Conservation (phyloP, 2,113 vertebrate species). For the Saimiri boliviensis region DNA sequence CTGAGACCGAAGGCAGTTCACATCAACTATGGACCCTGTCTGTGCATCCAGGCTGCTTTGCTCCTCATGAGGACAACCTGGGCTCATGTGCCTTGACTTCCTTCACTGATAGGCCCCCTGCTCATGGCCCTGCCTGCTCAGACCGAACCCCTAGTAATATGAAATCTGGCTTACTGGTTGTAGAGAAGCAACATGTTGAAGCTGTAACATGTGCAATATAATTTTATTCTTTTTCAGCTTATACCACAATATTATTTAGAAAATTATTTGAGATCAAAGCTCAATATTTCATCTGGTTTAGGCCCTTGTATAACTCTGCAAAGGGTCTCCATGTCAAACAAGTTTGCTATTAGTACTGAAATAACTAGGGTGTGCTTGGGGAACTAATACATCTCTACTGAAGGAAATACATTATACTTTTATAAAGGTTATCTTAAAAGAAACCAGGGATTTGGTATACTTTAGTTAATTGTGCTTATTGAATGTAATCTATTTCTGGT, state of each 20-base stretch:
- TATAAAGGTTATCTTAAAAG: not conserved
- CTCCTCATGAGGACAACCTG: not conserved
- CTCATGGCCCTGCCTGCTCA: not conserved
- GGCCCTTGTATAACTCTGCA: not conserved
- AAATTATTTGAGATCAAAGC: slow-evolving; percentile 19
- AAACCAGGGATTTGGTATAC: not conserved
- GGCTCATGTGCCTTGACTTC: not conserved
- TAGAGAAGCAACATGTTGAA: not conserved
- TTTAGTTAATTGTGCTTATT: not conserved
- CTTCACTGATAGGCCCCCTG: not conserved
- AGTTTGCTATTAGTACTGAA: not conserved
- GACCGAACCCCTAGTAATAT: not conserved
- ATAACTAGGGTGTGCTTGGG: not conserved
- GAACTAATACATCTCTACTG: not conserved
- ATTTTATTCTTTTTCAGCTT: not conserved
- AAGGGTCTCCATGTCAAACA: not conserved
- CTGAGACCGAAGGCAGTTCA: not conserved
- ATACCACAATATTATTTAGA: slow-evolving; percentile 12
- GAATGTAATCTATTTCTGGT: not conserved
- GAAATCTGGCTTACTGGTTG: not conserved
- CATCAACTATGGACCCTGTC: not conserved
- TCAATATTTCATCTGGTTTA: not conserved
- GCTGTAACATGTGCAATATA: not conserved
- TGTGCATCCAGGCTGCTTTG: not conserved
- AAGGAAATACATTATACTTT: not conserved